Evolutionary conservation across 2,888 invertebrate genomes (phyloP).

Genomic region (Herminia tarsipennalis): DNA sequence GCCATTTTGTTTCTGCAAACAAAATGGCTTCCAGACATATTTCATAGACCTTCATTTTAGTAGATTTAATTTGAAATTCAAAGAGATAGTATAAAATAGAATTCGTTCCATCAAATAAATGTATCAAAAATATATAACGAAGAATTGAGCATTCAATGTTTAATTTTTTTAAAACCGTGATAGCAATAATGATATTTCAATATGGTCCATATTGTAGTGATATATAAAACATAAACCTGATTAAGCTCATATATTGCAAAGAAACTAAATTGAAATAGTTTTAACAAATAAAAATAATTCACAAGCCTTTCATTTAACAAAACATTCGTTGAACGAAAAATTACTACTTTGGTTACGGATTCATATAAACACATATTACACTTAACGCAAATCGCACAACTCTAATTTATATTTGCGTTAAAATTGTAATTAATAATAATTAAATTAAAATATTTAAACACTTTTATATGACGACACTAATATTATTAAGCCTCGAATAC

Average conservation of each 20-base stretch:
- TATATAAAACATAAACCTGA: constrained; percentile 15
- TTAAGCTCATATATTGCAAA: not conserved
- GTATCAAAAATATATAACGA: constrained; percentile 48
- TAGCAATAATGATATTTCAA: constrained; percentile 24
- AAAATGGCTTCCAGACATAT: constrained; percentile 3
- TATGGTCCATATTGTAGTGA: constrained; percentile 26
- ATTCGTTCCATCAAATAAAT: constrained; percentile 37
- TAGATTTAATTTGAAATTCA: constrained; percentile 15
- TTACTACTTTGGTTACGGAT: constrained; percentile 15
- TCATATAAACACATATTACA: too few species aligned
- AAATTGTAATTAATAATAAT: not conserved
- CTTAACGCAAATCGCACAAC: not conserved
- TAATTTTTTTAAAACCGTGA: constrained; percentile 13
- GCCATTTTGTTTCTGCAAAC: constrained; percentile 4
- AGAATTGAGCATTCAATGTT: constrained; percentile 42
- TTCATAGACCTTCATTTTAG: constrained; percentile 8
- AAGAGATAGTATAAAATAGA: constrained; percentile 30
- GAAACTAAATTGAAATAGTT: too few species aligned
- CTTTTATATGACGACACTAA: not conserved
- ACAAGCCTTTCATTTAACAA: constrained; percentile 15
- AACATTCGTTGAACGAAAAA: constrained; percentile 11
- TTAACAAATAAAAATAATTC: constrained; percentile 11
- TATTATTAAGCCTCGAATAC: not conserved
- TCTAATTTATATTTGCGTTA: not conserved
- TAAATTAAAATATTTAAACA: not conserved